phyloP scores from a whole-genome alignment of 92 coral and sea anemone species.

The Umimayanthus kanabou region DNA sequence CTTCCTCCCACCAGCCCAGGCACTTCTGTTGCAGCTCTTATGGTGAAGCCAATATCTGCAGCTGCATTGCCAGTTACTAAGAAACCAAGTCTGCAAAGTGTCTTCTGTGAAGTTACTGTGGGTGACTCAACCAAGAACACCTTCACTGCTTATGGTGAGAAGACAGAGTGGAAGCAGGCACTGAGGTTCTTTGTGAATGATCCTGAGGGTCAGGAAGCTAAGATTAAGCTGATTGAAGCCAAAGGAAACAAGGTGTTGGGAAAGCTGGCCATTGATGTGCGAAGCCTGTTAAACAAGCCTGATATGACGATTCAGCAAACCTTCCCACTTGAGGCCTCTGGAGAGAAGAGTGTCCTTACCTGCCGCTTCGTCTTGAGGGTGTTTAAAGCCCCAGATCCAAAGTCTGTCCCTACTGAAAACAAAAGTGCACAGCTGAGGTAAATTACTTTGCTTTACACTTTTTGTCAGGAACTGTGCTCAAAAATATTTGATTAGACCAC shows the following conservation, averaged over 20 bases:
- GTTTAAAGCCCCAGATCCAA: constrained; percentile 64
- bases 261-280: constrained; percentile 57
- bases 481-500: not conserved
- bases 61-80: constrained; percentile 65
- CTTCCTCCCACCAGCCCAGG: constrained; percentile 55
- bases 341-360: constrained; percentile 82
- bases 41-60: constrained; percentile 85
- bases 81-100: constrained; percentile 71
- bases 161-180: constrained; percentile 92
- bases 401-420: not conserved
- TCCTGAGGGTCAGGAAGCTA: constrained; percentile 70
- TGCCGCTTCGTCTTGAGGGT: constrained; percentile 87
- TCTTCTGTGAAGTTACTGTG: constrained; percentile 85
- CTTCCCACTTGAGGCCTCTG: constrained; percentile 75
- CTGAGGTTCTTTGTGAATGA: constrained; percentile 83
- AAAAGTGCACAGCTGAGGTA: constrained; percentile 26
- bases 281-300: constrained; percentile 67
- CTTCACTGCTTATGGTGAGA: constrained; percentile 82
- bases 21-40: constrained; percentile 79
- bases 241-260: constrained; percentile 84
- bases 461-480: not conserved
- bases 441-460: not conserved
- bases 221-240: constrained; percentile 83
- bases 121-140: constrained; percentile 78
- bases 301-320: constrained; percentile 66